Percentiles rank a stretch among this genome's conserved stretches.
Evolutionary conservation across 2,113 vertebrate genomes (phyloP).

Genomic region (Tautogolabrus adspersus): DNA sequence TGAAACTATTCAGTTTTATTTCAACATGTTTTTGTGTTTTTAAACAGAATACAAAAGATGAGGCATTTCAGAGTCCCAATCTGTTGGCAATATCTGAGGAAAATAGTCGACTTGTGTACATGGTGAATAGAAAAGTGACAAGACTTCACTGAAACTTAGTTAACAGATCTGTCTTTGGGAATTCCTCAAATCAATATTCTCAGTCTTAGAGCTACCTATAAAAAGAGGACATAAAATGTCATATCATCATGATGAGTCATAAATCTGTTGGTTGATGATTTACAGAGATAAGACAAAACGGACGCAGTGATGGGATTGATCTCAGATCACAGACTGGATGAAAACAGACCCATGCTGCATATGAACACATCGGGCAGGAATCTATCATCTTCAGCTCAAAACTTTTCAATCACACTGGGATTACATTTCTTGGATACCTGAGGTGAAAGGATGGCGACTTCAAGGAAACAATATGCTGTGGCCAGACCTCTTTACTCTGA

Average conservation of each 20-base stretch:
- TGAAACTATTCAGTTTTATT: no score
- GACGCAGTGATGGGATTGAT: neutral
- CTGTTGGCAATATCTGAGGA: no score
- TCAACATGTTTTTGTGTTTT: no score
- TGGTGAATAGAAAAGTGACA: no score
- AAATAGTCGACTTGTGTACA: no score
- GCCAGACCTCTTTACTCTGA: conserved; percentile 89
- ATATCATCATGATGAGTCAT: neutral
- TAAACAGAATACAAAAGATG: no score
- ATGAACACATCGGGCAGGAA: no score
- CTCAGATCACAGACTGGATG: conserved; percentile 44
- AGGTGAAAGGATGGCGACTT: conserved; percentile 65
- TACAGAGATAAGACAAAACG: conserved; percentile 34
- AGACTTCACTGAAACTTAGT: neutral
- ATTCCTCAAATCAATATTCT: neutral
- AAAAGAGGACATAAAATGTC: neutral
- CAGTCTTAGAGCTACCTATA: neutral
- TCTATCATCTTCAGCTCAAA: neutral
- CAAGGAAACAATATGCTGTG: conserved; percentile 86
- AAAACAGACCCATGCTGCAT: neutral
- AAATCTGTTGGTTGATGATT: conserved; percentile 63
- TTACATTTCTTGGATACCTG: neutral
- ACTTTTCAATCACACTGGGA: no score
- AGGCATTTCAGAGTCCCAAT: no score
- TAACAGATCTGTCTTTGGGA: neutral